These are phyloP conservation scores for Luehdorfia chinensis DNA, from an alignment of 1,140 invertebrate genomes.

Conservation along the genomic window DNA sequence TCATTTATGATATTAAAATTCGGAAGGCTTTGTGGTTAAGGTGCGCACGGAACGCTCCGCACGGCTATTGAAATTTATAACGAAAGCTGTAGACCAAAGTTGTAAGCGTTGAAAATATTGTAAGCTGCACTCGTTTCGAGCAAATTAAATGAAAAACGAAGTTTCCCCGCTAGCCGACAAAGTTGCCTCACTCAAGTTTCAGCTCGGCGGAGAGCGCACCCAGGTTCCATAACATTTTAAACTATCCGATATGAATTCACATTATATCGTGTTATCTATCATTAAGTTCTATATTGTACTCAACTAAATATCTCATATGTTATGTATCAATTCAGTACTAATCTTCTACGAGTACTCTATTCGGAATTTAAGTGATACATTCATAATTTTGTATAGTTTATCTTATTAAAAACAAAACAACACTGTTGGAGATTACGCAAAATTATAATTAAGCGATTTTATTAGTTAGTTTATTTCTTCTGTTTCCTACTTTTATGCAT, in stretches of 20 bases:
- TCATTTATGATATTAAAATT: conserved; percentile 41
- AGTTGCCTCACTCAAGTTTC: conserved; percentile 70
- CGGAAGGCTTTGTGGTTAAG: conserved; percentile 37
- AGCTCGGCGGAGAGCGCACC: conserved; percentile 43
- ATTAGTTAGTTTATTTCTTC: no score
- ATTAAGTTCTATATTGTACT: background rate
- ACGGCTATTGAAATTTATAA: conserved; percentile 65
- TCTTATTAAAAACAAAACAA: no score
- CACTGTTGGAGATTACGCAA: no score
- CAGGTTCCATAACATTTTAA: conserved; percentile 26
- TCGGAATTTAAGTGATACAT: no score
- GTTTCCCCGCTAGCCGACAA: conserved; percentile 59
- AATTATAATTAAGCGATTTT: no score
- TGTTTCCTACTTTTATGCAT: no score
- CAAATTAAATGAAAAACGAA: conserved; percentile 74
- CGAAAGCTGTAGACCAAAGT: conserved; percentile 53
- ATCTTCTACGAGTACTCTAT: no score
- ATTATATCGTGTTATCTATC: background rate
- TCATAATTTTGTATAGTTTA: no score
- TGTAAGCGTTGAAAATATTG: conserved; percentile 67
- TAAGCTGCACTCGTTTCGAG: conserved; percentile 68
- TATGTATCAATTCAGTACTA: no score
- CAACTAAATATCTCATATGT: no score
- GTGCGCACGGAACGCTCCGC: conserved; percentile 31
- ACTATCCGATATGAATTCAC: conserved; percentile 4